These are phyloP conservation scores for Stictonetta naevosa DNA, from an alignment of 2,113 vertebrate species.

Conservation along the genomic window DNA sequence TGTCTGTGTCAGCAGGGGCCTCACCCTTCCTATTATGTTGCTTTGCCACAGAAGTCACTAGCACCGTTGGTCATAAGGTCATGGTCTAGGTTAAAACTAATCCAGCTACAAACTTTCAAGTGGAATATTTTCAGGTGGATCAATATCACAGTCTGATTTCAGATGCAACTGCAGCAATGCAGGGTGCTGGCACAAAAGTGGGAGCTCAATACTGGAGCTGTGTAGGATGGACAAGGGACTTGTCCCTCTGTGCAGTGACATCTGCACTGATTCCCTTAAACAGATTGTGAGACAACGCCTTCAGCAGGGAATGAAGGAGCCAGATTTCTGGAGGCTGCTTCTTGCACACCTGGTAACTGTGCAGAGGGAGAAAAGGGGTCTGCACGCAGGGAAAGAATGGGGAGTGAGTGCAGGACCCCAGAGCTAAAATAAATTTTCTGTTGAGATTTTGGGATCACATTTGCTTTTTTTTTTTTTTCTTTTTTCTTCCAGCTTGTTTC, in stretches of 20 bases:
- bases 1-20: neutral
- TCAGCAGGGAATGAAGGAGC: neutral
- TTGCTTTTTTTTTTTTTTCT: neutral
- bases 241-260: neutral
- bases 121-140: neutral
- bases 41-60: neutral
- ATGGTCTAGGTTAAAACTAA: neutral
- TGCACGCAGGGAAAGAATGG: neutral
- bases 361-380: neutral
- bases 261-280: neutral
- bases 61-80: neutral
- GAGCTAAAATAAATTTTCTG: constrained; percentile 33
- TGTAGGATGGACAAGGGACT: neutral
- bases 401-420: neutral
- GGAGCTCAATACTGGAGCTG: neutral
- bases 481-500: neutral
- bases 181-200: neutral
- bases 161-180: neutral
- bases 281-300: neutral
- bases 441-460: constrained; percentile 34
- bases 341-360: neutral
- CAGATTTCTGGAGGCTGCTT: neutral
- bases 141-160: neutral
- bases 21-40: neutral
- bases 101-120: neutral